These are phyloP conservation scores for Rhynchotus rufescens DNA, from an alignment of 2,797 vertebrate genomes.

Conservation along the genomic window DNA sequence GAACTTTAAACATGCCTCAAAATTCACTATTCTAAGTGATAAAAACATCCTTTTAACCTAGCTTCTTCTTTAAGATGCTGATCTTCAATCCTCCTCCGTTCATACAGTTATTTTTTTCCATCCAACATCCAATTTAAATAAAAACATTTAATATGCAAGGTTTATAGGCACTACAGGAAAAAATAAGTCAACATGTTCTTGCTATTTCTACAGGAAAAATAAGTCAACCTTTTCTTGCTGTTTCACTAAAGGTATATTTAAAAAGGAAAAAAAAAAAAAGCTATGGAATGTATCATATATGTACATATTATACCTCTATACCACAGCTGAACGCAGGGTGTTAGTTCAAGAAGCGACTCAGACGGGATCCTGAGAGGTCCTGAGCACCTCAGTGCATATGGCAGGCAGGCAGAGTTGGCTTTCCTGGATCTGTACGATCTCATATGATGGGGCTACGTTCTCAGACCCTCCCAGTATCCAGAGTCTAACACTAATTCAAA, in stretches of 20 bases:
- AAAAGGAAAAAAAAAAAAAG: too few relatives aligned
- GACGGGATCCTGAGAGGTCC: neutral
- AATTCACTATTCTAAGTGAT: conserved; percentile 1
- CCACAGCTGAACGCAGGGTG: neutral
- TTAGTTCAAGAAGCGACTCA: neutral
- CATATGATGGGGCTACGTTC: conserved; percentile 21
- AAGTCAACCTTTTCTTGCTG: neutral
- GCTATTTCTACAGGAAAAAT: neutral
- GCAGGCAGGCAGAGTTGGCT: neutral
- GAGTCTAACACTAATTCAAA: conserved; percentile 61
- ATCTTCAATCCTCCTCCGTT: neutral
- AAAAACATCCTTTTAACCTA: neutral
- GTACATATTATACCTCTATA: neutral
- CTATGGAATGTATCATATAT: neutral
- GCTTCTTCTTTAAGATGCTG: neutral
- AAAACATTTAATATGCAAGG: neutral
- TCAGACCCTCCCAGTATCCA: conserved; percentile 64
- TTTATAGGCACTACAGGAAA: neutral
- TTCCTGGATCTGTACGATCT: neutral
- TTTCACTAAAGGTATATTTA: neutral
- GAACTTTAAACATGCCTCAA: neutral
- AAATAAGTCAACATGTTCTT: too few relatives aligned
- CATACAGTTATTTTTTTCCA: neutral
- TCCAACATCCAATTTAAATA: neutral
- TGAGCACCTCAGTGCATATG: neutral